These are phyloP conservation scores for Cheilosia soror DNA, from an alignment of 2,888 invertebrate genomes.

Conservation along the genomic window DNA sequence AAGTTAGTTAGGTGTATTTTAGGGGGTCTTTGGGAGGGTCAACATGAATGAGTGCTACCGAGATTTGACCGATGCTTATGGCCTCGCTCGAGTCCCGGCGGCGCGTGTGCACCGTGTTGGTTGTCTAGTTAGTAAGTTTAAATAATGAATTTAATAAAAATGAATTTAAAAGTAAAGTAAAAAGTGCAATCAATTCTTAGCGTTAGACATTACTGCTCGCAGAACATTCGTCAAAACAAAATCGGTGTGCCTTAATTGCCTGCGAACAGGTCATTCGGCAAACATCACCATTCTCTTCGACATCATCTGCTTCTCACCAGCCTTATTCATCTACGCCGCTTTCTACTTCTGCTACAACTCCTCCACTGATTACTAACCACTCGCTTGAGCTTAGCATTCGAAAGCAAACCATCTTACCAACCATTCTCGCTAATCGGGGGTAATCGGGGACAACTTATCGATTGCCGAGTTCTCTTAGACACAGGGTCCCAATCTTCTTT, in stretches of 20 bases:
- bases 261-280: slow-evolving; percentile 18
- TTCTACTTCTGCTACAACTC: neutral
- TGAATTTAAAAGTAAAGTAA: too few species aligned
- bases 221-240: slow-evolving; percentile 12
- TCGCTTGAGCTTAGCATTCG: slow-evolving; percentile 9
- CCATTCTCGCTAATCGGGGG: slow-evolving; percentile 32
- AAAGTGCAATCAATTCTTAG: slow-evolving; percentile 27
- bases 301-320: too few species aligned
- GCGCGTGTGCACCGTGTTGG: too few species aligned
- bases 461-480: slow-evolving; percentile 21
- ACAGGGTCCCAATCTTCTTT: slow-evolving; percentile 29
- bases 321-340: neutral
- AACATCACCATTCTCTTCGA: neutral
- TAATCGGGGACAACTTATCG: slow-evolving; percentile 7
- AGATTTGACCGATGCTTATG: too few species aligned
- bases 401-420: slow-evolving; percentile 31
- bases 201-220: slow-evolving; percentile 26
- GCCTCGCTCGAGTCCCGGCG: too few species aligned
- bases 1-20: too few species aligned
- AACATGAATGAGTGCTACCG: too few species aligned
- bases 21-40: too few species aligned
- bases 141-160: too few species aligned
- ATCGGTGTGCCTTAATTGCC: slow-evolving; percentile 23
- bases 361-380: slow-evolving; percentile 6
- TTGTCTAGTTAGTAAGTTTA: too few species aligned